A percentile compares a stretch with the other conserved stretches of the same genome.
phyloP scores from a whole-genome alignment of 2,113 vertebrate genomes.

The Elephantulus edwardii region DNA sequence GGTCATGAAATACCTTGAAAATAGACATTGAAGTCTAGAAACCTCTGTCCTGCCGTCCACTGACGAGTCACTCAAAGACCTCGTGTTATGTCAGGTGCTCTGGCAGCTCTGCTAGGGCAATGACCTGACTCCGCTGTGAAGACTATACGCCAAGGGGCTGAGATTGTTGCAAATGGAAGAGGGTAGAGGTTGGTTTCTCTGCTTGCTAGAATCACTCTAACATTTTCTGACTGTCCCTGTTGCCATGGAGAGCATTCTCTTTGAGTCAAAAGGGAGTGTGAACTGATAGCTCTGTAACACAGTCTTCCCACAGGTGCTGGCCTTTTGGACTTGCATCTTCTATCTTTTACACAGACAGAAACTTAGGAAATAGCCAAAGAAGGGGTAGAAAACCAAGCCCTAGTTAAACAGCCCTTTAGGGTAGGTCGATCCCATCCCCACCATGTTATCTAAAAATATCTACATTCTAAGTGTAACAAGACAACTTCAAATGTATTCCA shows the following conservation, averaged over 20 bases:
- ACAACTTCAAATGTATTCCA: not conserved
- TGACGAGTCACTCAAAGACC: not conserved
- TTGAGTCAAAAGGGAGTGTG: not conserved
- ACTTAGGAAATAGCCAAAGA: not conserved
- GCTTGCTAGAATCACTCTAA: not conserved
- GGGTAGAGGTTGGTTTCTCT: not conserved
- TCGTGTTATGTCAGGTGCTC: rapidly evolving
- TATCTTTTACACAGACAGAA: not conserved
- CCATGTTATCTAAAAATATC: not conserved
- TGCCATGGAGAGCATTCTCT: conserved; percentile 45
- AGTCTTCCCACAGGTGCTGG: not conserved
- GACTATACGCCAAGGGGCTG: rapidly evolving
- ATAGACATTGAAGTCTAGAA: not conserved
- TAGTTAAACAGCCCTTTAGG: not conserved
- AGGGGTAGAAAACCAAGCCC: not conserved
- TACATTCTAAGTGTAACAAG: not conserved
- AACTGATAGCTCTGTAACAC: rapidly evolving
- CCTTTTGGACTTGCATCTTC: not conserved
- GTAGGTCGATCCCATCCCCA: not conserved
- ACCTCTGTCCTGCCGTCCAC: not conserved
- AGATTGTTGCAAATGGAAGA: rapidly evolving
- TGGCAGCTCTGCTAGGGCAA: too few species aligned
- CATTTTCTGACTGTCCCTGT: not conserved
- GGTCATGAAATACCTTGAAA: not conserved
- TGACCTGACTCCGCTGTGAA: not conserved